Percentiles rank a stretch among this genome's conserved stretches.
Evolutionary conservation across 2,113 vertebrate species (phyloP).

Genomic region (Merops nubicus): DNA sequence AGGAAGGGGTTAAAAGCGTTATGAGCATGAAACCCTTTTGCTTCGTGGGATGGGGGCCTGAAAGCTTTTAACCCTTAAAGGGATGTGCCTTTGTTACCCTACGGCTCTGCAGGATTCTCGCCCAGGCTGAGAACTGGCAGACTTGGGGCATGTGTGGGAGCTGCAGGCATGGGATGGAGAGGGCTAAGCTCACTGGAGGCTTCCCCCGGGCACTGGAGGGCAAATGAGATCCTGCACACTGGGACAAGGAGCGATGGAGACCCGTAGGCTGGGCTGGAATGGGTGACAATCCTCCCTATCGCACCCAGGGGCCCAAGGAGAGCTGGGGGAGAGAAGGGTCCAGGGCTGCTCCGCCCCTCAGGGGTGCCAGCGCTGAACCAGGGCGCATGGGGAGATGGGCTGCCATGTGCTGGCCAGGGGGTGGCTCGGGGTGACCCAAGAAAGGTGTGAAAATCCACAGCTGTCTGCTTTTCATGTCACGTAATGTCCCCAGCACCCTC

Average conservation of each 20-base stretch:
- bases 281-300: not conserved
- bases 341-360: not conserved
- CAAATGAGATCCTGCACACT: not conserved
- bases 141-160: not conserved
- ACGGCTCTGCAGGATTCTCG: not conserved
- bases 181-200: not conserved
- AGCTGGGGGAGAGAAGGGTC: not conserved
- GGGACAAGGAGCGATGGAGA: not conserved
- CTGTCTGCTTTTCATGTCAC: not conserved
- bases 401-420: not conserved
- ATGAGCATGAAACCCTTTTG: not conserved
- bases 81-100: not conserved
- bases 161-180: rapidly evolving
- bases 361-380: rapidly evolving
- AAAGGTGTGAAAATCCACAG: not conserved
- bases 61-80: slow-evolving; percentile 42
- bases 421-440: not conserved
- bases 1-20: slow-evolving; percentile 36
- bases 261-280: not conserved
- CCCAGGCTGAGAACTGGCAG: not conserved
- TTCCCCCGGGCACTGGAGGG: rapidly evolving
- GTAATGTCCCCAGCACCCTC: not conserved
- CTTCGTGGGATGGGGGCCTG: not conserved
- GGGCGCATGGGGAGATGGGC: not conserved
- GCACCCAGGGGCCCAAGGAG: not conserved